Evolutionary conservation across 2,113 vertebrate genomes (phyloP).

Genomic region (Pachyramphus minor): DNA sequence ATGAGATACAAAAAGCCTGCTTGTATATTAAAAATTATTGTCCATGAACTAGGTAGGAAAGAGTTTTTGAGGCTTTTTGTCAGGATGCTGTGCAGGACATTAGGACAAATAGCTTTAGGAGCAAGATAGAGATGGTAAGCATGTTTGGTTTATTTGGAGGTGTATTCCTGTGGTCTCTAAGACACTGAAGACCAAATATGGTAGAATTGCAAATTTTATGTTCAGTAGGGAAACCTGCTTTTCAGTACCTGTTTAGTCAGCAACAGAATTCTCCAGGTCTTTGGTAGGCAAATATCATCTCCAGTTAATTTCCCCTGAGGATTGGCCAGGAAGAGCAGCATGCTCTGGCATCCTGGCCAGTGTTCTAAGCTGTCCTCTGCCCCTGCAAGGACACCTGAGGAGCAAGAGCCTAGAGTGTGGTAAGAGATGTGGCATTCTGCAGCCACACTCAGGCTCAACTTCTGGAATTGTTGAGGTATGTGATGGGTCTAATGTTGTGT

Average conservation of each 20-base stretch:
- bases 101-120: background rate
- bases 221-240: background rate
- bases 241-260: background rate
- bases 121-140: background rate
- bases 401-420: background rate
- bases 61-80: background rate
- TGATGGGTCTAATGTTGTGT: background rate
- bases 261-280: background rate
- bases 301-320: background rate
- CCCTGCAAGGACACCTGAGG: background rate
- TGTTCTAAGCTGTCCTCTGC: background rate
- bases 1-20: background rate
- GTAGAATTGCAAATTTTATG: background rate
- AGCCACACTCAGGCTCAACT: background rate
- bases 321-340: background rate
- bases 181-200: background rate
- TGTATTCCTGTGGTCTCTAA: background rate
- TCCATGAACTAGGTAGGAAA: background rate
- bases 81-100: background rate
- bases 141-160: background rate
- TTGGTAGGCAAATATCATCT: background rate
- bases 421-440: background rate
- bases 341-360: background rate
- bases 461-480: background rate
- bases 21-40: background rate